phyloP scores from a whole-genome alignment of 2,113 vertebrate genomes.

The Raphicerus campestris region DNA sequence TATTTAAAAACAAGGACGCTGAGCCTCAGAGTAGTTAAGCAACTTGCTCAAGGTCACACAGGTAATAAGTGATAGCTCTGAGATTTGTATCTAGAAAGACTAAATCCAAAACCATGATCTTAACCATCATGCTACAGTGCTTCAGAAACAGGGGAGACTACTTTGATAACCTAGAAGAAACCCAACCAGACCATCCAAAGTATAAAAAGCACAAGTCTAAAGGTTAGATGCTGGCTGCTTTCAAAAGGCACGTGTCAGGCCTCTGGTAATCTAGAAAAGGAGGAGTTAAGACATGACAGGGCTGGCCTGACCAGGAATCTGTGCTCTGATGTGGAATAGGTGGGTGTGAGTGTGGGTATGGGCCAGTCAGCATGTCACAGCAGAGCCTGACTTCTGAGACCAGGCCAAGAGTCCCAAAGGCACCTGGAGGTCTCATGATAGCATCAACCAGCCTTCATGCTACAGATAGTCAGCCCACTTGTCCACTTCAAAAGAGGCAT shows the following conservation, averaged over 20 bases:
- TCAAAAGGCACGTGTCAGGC: neutral
- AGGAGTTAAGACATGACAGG: neutral
- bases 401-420: neutral
- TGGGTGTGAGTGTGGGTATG: neutral
- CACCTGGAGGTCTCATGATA: neutral
- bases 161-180: neutral
- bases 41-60: neutral
- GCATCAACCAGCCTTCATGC: neutral
- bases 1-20: neutral
- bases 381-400: neutral
- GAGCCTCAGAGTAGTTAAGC: neutral
- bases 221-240: neutral
- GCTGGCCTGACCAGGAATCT: neutral
- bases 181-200: neutral
- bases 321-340: accelerated
- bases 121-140: neutral
- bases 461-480: neutral
- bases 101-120: neutral
- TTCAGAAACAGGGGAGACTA: neutral
- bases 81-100: neutral
- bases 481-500: neutral
- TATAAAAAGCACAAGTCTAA: neutral
- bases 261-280: neutral
- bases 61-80: neutral
- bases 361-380: accelerated